Evolutionary conservation across 23 tunicate genomes (phyloP), one percentile per base, ranked within the genome.

Genomic region (Corella eumyota): DNA sequence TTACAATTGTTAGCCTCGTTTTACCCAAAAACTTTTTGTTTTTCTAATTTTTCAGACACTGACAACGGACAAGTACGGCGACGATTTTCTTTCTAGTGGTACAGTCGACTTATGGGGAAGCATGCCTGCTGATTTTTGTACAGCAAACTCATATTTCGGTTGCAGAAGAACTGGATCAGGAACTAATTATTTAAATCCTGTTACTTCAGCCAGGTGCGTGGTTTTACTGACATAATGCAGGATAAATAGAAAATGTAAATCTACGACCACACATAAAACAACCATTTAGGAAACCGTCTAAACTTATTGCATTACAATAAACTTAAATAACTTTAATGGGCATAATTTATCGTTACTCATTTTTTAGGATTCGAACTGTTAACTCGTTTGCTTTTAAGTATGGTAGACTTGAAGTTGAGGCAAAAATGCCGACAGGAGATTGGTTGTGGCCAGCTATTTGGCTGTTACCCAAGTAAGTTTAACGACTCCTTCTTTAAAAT

Each of bases 361-460:
- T 51, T 51, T 51, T 6, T 51, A 80, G 90, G 44, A 68, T 83
- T 36, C 77, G 93, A 44, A 68, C 85, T 2, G 93, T 69, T 26
- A 49, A 75, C 29, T 75, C 93, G 31, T 85, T 70, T 53, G 25
- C 79, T 1, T 79, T 77, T 36, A 73, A 67, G 45, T 83, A 83
- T 34, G 93, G 83, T 6, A 50, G 79, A 36, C 45, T 83, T 21
- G 82, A 75, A 28, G 58, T 83, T 40, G 70, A 68, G 50, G 93
- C 93, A 4, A 75, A 83, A 69, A 68, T 83, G 73, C 93, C 93
- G n/a, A 55, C 55, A 61, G 93, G 93, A 19, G 93, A 83, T 62
- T 83, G 93, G 93, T 26, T 83, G 13, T 83, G 93, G 93, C 93
- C 93, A 45, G 93, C 93, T 29, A 76, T 83, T 28, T 83, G 93